These are phyloP conservation scores for Aphis gossypii DNA, from an alignment of 1,140 invertebrate genomes.

Conservation along the genomic window DNA sequence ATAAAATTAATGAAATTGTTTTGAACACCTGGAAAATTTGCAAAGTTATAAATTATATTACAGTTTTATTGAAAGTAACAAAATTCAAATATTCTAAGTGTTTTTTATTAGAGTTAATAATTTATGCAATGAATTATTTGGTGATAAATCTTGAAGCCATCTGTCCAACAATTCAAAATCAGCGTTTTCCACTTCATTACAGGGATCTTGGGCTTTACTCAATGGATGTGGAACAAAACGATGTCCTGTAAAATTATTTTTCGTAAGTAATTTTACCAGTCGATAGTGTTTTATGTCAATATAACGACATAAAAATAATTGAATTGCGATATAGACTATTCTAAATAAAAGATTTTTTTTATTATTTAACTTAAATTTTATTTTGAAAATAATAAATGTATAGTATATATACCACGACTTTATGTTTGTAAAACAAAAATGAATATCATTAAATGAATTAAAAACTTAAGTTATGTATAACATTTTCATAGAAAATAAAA, in stretches of 20 bases:
- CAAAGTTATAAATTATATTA: not conserved
- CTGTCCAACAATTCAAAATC: slow-evolving; percentile 64
- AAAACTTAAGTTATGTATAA: not conserved
- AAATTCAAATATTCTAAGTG: not conserved
- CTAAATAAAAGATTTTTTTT: not conserved
- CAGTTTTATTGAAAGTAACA: not conserved
- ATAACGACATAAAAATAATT: not conserved
- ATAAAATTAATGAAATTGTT: not conserved
- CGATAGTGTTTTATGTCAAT: not conserved
- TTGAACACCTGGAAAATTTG: not conserved
- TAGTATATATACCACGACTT: not conserved
- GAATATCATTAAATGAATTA: not conserved
- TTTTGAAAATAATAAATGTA: too few relatives aligned
- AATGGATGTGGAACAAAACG: slow-evolving; percentile 61
- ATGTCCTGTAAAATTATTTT: slow-evolving; percentile 64
- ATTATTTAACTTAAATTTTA: not conserved
- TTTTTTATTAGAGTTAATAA: slow-evolving; percentile 63
- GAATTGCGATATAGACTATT: not conserved
- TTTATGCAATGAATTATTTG: slow-evolving; percentile 61
- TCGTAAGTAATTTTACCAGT: not conserved
- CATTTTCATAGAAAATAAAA: not conserved
- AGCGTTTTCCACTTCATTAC: slow-evolving; percentile 64
- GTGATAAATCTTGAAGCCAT: slow-evolving; percentile 62
- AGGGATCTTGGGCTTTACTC: slow-evolving; percentile 64
- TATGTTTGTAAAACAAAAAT: not conserved